Base-by-base conservation (phyloP, 2,113 vertebrate species). In the Heterochromis multidens region DNA sequence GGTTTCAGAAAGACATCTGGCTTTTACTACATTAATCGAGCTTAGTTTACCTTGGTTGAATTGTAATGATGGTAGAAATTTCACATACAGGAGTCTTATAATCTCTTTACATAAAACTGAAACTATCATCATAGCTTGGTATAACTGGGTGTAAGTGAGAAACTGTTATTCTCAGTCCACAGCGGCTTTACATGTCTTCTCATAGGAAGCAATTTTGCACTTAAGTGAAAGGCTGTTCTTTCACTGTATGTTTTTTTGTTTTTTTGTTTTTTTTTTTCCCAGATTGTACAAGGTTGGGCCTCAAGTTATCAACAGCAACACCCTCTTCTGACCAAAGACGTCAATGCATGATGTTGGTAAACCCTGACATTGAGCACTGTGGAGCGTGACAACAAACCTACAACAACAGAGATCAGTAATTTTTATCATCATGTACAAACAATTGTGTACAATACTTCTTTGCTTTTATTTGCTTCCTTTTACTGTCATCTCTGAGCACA, bases 251-350 rank as follows among this genome's bases (percentile, higher is more conserved):
- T 85, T 40, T 14, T 12, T n/a, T 76, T 80, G 52, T 60, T 2
- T 85, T 7, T 83, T 25, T 25, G 81, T 13, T 4, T 11, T 37
- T 76, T 79, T 62, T 61, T 3, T 87, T 7, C 84, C 21, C 94
- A 98, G 97, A 95, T 97, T 91, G 92, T 97, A 14, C 96, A 96
- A 0, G 93, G 96, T 52, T 98, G 97, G 97, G 96, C 96, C 29
- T 95, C 95, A 81, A 83, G 94, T 9, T 97, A 97, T 82, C 97
- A 97, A 0, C 95, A 97, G 85, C 95, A 93, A 23, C 95, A 94
- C 43, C 94, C 97, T 89, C 95, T 96, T 1, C 95, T 96, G 23
- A 77, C 95, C 88, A 97, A 97, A 84, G 94, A 96, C 46, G 88
- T 90, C 17, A 89, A 86, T 14, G 95, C 95, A 60, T 97, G 95